phyloP scores from a whole-genome alignment of 92 coral and sea anemone species.

The Zoanthus sociatus region DNA sequence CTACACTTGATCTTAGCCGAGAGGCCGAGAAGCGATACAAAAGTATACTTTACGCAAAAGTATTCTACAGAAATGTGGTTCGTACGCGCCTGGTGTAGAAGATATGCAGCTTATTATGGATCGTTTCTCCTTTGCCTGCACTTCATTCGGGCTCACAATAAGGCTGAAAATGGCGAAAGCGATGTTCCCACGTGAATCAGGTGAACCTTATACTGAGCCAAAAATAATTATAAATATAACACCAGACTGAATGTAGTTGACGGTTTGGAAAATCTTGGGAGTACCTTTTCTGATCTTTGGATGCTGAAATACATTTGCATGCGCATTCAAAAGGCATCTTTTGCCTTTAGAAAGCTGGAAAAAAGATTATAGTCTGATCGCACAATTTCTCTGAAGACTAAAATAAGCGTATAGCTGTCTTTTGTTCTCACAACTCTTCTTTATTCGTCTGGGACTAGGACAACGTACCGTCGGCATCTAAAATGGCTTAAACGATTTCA shows the following conservation, averaged over 20 bases:
- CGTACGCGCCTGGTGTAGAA: no score
- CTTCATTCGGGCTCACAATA: no score
- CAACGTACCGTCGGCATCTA: slow-evolving; percentile 4
- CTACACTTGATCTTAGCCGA: no score
- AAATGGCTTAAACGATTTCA: no score
- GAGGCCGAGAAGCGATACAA: no score
- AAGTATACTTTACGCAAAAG: no score
- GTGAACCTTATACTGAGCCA: background rate
- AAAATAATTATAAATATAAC: background rate
- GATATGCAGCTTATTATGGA: no score
- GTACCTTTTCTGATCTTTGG: slow-evolving; percentile 12
- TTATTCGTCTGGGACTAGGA: slow-evolving; percentile 21
- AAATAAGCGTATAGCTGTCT: slow-evolving; percentile 13
- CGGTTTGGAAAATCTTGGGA: slow-evolving; percentile 9
- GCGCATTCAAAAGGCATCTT: background rate
- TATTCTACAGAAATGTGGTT: no score
- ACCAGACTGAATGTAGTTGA: background rate
- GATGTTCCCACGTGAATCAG: no score
- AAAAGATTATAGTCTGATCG: slow-evolving; percentile 10
- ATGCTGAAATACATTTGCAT: background rate
- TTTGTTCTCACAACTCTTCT: slow-evolving; percentile 20
- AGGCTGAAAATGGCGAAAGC: no score
- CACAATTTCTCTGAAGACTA: slow-evolving; percentile 1
- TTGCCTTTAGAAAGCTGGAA: slow-evolving; percentile 10
- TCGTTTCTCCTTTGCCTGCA: no score